These are phyloP conservation scores for Bradypodion ventrale DNA, from an alignment of 2,797 vertebrate species.

Conservation along the genomic window DNA sequence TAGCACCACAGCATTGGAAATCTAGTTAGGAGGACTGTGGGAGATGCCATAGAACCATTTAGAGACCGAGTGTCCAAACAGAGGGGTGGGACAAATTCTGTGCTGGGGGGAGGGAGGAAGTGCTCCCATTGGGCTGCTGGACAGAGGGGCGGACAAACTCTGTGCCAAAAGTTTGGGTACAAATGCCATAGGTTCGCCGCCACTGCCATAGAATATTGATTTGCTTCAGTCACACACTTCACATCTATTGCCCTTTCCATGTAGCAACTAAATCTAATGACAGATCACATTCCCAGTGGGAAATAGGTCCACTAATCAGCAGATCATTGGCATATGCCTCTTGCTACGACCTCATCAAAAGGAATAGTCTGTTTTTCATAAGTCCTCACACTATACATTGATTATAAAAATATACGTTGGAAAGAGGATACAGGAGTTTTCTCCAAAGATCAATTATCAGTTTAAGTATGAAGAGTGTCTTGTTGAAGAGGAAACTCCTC, in stretches of 20 bases:
- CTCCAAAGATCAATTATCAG: background rate
- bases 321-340: background rate
- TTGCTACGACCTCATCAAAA: background rate
- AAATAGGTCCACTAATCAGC: background rate
- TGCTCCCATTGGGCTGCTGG: no score
- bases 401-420: background rate
- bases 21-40: background rate
- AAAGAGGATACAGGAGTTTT: background rate
- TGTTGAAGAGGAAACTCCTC: constrained; percentile 16
- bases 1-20: background rate
- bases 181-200: no score
- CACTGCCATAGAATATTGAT: background rate
- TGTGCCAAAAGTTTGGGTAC: no score
- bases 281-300: background rate
- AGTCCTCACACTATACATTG: background rate
- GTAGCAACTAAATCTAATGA: background rate
- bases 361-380: no score
- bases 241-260: background rate
- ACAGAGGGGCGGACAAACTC: no score
- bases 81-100: no score
- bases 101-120: no score
- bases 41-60: background rate
- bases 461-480: background rate
- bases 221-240: background rate
- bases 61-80: no score